These are phyloP conservation scores for Lordiphosa andalusiaca DNA, from an alignment of 2,888 invertebrate species.

Conservation along the genomic window DNA sequence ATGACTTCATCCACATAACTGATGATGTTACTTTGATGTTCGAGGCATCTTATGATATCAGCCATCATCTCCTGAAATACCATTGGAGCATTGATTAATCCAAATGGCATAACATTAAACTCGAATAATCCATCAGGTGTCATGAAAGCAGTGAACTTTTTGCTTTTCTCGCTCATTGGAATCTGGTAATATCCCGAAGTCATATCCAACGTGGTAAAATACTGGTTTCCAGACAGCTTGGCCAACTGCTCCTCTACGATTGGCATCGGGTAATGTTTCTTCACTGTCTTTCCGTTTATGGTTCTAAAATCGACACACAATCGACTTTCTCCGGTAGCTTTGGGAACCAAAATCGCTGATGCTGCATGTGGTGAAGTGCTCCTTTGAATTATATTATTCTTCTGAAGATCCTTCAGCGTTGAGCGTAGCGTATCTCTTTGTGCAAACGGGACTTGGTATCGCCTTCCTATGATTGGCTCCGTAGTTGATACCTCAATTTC, in stretches of 20 bases:
- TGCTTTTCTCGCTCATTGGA: not conserved
- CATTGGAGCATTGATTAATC: not conserved
- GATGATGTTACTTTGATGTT: not conserved
- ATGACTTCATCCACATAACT: conserved; percentile 1
- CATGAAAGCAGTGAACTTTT: conserved; percentile 1
- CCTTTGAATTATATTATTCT: not conserved
- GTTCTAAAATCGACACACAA: conserved; percentile 4
- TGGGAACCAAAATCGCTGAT: not conserved
- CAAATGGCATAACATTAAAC: conserved; percentile 3
- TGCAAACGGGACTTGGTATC: conserved; percentile 1
- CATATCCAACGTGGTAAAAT: conserved; percentile 1
- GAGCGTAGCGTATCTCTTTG: not conserved
- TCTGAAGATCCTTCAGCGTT: not conserved
- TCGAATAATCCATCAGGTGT: not conserved
- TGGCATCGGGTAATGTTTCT: conserved; percentile 1
- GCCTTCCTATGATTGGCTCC: not conserved
- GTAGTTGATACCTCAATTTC: not conserved
- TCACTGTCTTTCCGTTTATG: not conserved
- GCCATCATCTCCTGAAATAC: not conserved
- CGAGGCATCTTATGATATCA: not conserved
- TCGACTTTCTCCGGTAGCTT: not conserved
- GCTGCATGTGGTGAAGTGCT: conserved; percentile 1
- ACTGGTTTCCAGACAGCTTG: not conserved
- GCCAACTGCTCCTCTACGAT: not conserved
- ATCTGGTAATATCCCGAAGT: not conserved